These are phyloP conservation scores for Apostichopus japonicus DNA, from an alignment of 35 echinoderm and acorn worm genomes.

Conservation along the genomic window DNA sequence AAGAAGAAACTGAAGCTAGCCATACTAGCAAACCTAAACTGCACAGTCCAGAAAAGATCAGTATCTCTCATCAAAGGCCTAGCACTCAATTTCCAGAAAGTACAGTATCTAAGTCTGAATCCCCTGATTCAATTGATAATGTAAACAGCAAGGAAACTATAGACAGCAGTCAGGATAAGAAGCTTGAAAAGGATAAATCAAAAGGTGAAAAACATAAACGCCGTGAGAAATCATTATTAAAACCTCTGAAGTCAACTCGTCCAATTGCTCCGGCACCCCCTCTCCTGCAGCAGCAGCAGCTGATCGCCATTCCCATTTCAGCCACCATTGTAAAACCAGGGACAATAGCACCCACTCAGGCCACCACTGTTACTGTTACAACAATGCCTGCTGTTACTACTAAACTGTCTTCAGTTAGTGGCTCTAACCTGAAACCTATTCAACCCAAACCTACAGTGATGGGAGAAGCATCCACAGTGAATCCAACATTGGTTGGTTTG, in stretches of 20 bases:
- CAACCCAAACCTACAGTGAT: slow-evolving; percentile 90
- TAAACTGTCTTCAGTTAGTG: slow-evolving; percentile 26
- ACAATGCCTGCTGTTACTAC: slow-evolving; percentile 73
- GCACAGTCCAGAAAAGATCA: slow-evolving; percentile 64
- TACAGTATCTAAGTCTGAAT: slow-evolving; percentile 21
- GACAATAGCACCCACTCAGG: slow-evolving; percentile 47
- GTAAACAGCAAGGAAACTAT: not conserved
- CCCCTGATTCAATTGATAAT: not conserved
- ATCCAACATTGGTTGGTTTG: slow-evolving; percentile 50
- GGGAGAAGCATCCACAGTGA: slow-evolving; percentile 63
- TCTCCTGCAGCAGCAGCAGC: slow-evolving; percentile 77
- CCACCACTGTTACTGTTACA: slow-evolving; percentile 67
- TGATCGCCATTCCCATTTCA: slow-evolving; percentile 82
- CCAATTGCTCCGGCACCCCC: slow-evolving; percentile 84
- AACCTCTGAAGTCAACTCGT: slow-evolving; percentile 72
- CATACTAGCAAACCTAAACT: slow-evolving; percentile 28
- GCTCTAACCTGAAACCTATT: slow-evolving; percentile 84
- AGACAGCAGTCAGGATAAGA: slow-evolving; percentile 61
- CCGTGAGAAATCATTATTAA: slow-evolving; percentile 82
- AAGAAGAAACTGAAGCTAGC: slow-evolving; percentile 58
- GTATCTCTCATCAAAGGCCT: slow-evolving; percentile 56
- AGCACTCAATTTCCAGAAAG: slow-evolving; percentile 43
- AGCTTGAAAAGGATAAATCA: slow-evolving; percentile 79
- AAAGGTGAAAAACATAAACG: slow-evolving; percentile 85
- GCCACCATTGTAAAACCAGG: slow-evolving; percentile 66